Base-by-base conservation (phyloP, 2,113 vertebrate species). In the Oreochromis niloticus region DNA sequence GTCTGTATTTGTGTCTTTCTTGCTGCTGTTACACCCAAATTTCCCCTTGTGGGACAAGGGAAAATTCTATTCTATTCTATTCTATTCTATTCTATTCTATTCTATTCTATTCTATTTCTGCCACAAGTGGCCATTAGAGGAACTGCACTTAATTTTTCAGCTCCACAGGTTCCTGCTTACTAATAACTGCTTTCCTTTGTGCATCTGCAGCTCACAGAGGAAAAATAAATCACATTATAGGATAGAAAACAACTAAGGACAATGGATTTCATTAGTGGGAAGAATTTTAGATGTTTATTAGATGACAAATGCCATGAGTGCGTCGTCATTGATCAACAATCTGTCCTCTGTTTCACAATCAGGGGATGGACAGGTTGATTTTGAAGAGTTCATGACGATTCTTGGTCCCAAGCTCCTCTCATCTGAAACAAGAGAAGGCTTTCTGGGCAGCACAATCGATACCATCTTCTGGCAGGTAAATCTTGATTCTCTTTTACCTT, bases 391-490 rank as follows among this genome's bases (percentile, higher is more conserved):
- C 94, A 99, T 99, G 98, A 99, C 98, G 17, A 99, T 99, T 93
- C 97, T 99, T 54, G 98, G 98, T 56, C 98, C 98, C 27, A 99
- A 99, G 86, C 97, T 99, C 82, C 96, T 99, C 80, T 98, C 98
- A 0, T 98, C 98, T 1, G 98, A 99, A 95, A 98, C 97, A 24
- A 97, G 98, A 17, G 98, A 99, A 46, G 97, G 98, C 87, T 99
- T 99, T 92, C 97, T 99, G 85, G 98, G 98, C 73, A 98, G 97
- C 91, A 99, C 98, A 84, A 99, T 99, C 95, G 98, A 99, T 89
- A 98, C 97, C 96, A 99, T 99, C 96, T 99, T 99, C 96, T 99
- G 98, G 98, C 98, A 99, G 98, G 98, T 99, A 93, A 95, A 91
- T 13, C n/a, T 81, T 24, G 12, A 7, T 32, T 41, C 46, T 73